These are phyloP conservation scores for Dasyurus viverrinus DNA, from an alignment of 2,113 vertebrate species.

Conservation along the genomic window DNA sequence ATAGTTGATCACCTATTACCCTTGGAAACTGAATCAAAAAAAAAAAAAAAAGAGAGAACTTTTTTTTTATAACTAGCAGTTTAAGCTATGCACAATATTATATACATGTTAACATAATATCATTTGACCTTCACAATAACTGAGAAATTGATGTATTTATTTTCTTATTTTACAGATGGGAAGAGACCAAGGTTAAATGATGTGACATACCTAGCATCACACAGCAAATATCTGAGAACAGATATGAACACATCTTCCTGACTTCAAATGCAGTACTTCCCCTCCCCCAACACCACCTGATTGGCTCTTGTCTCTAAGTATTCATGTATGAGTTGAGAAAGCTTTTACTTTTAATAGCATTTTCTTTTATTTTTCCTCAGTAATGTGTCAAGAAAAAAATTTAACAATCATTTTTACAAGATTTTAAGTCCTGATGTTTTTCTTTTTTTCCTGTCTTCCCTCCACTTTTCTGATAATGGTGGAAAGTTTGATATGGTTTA, in stretches of 20 bases:
- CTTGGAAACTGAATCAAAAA: background rate
- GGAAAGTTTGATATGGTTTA: too few relatives aligned
- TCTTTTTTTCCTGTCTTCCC: too few relatives aligned
- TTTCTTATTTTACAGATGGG: background rate
- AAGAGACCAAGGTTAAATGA: background rate
- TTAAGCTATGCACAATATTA: background rate
- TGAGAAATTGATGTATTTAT: background rate
- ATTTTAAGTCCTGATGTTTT: too few relatives aligned
- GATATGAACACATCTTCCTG: background rate
- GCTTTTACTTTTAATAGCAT: background rate
- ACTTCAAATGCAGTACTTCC: background rate
- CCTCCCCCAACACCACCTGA: background rate
- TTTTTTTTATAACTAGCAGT: too few relatives aligned
- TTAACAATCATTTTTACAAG: too few relatives aligned
- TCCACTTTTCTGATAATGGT: too few relatives aligned
- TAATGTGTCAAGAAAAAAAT: too few relatives aligned
- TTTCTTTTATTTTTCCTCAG: too few relatives aligned
- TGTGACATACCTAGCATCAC: background rate
- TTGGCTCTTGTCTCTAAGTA: background rate
- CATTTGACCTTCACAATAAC: background rate
- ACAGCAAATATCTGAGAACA: background rate
- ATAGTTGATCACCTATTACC: background rate
- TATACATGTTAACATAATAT: background rate
- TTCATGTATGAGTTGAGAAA: background rate
- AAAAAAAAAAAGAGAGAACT: too few relatives aligned